Base-by-base conservation (phyloP, 2,888 invertebrate species). In the Elgonia sp. region DNA sequence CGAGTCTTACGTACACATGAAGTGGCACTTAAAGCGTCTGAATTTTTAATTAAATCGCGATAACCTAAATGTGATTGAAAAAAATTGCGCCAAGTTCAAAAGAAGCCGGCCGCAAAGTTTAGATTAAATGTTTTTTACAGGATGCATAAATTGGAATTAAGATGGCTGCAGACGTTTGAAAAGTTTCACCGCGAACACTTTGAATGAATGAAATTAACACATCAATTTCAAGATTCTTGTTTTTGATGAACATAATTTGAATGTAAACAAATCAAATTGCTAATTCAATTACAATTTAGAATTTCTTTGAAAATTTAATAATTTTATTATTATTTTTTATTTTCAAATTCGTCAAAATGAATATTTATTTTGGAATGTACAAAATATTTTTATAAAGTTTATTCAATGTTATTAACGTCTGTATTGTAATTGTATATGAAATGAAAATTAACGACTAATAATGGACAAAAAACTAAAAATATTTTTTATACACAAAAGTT, bases 41-140 rank as follows among this genome's bases (percentile, higher is more conserved):
- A 82, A 86, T 72, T 82, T 85, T 82, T 82, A 82, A 86, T 86
- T 82, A 82, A 86, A 86, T 82, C 77, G 69, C 70, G 77, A 82
- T 86, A 81, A 82, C 63, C 29, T 53, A 57, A 70, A 81, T 86
- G 81, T 75, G 80, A 85, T 80, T 80, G 75, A 69, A 75, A 75
- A 80, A 80, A 73, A 42, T 67, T 73, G 18, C 73, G 57, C 37
- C 60, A 53, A 83, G 46, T 57, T 73, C 73, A 63, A 73, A 63
- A 81, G 60, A 40, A 72, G 8, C 53, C 63, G 50, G 21, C 39
- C 60, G 46, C 46, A 12, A 83, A 73, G 55, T 82, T 72, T 46
- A 55, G 50, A 63, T 76, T 76, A 53, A 62, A 62, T 46, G 20
- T 46, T 57, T 79, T 79, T 46, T 20, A n/a, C 37, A 7, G 16